Percentiles rank a stretch among this genome's conserved stretches.
phyloP scores from a whole-genome alignment of 2,797 vertebrate species.

The Cephalopachus bancanus region DNA sequence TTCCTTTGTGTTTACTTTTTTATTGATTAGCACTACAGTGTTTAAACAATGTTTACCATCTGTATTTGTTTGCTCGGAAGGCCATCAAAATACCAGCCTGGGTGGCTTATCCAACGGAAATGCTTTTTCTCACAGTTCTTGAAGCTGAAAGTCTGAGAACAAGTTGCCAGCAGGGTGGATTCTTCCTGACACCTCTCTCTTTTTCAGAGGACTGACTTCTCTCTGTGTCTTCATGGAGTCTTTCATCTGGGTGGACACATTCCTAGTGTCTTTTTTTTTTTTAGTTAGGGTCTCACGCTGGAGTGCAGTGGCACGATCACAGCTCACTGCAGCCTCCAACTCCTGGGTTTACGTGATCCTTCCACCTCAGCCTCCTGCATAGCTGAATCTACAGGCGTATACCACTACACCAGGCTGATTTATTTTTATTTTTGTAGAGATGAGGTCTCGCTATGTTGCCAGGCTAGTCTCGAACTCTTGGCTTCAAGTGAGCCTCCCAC shows the following conservation, averaged over 20 bases:
- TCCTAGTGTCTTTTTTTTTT: neutral
- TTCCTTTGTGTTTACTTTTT: neutral
- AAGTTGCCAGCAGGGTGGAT: neutral
- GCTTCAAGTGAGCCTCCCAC: too few relatives aligned
- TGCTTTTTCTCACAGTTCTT: neutral
- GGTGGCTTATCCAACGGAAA: neutral
- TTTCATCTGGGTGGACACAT: neutral
- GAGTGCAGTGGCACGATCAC: too few relatives aligned
- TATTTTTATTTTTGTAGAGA: too few relatives aligned
- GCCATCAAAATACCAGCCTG: neutral
- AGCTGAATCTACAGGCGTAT: too few relatives aligned
- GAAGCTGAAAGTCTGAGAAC: neutral
- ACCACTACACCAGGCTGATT: accelerated
- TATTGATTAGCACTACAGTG: neutral
- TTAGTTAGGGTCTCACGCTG: too few relatives aligned
- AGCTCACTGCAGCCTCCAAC: too few relatives aligned
- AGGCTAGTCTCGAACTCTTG: too few relatives aligned
- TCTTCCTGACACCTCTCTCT: neutral
- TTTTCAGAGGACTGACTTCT: neutral
- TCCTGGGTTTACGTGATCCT: too few relatives aligned
- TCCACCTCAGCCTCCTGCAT: too few relatives aligned
- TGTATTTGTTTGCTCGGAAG: neutral
- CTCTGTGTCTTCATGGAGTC: neutral
- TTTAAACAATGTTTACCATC: neutral
- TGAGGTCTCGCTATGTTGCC: too few relatives aligned